phyloP scores from a whole-genome alignment of 2,113 vertebrate species.

The Saccopteryx leptura region DNA sequence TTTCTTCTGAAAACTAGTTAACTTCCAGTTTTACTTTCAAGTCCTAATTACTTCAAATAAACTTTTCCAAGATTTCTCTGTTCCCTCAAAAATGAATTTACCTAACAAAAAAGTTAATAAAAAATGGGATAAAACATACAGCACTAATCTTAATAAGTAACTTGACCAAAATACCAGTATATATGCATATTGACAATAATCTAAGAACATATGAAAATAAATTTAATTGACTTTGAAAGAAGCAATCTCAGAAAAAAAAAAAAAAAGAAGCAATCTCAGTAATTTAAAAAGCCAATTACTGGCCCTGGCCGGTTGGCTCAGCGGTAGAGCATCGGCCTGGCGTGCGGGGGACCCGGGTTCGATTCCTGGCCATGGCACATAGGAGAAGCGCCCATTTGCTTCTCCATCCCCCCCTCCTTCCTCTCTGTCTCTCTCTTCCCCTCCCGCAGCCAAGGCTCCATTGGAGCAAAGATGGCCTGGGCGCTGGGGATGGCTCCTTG shows the following conservation, averaged over 20 bases:
- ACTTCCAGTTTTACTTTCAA: conserved; percentile 51
- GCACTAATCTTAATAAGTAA: conserved; percentile 51
- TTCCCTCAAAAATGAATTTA: conserved; percentile 23
- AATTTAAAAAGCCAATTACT: conserved; percentile 58
- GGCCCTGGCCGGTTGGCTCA: too few species aligned
- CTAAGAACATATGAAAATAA: conserved; percentile 48
- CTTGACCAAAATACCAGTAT: conserved; percentile 36
- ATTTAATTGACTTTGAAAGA: conserved; percentile 39
- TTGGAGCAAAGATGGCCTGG: too few species aligned
- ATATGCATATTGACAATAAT: conserved; percentile 49
- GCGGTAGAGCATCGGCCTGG: too few species aligned
- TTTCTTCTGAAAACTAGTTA: conserved; percentile 51
- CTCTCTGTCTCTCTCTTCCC: too few species aligned
- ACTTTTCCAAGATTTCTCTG: conserved; percentile 31
- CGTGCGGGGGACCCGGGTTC: too few species aligned
- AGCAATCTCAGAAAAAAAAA: not conserved
- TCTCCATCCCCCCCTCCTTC: too few species aligned
- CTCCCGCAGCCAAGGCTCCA: too few species aligned
- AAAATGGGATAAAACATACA: conserved; percentile 57
- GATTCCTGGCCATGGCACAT: too few species aligned
- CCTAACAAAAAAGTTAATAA: conserved; percentile 26
- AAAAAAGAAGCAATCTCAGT: conserved; percentile 22
- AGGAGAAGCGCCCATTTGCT: too few species aligned
- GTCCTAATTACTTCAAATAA: conserved; percentile 36
- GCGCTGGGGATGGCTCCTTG: too few species aligned